Conservation (phyloP, 30 jellyfish, hydroid and myxozoan genomes). For the Calvadosia cruxmelitensis region DNA sequence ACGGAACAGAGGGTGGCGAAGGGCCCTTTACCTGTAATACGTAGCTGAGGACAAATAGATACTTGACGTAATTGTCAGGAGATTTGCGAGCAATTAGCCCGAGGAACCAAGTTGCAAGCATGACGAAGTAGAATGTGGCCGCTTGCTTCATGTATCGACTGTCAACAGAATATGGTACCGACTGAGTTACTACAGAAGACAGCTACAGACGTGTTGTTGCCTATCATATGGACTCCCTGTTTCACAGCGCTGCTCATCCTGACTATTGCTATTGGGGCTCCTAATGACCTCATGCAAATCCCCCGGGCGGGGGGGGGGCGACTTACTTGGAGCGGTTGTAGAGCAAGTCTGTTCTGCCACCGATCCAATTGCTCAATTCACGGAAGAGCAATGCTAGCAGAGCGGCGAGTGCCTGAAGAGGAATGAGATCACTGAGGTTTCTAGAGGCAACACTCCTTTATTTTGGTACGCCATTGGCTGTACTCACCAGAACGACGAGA, state of each 20-base stretch:
- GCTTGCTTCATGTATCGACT: slow-evolving; percentile 36
- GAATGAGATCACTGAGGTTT: too few relatives aligned
- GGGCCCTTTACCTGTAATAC: slow-evolving; percentile 22
- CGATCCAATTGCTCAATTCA: slow-evolving; percentile 54
- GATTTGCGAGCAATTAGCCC: slow-evolving; percentile 50
- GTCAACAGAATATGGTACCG: not conserved
- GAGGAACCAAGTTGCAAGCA: slow-evolving; percentile 34
- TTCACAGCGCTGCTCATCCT: too few relatives aligned
- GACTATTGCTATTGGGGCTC: too few relatives aligned
- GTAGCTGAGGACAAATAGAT: slow-evolving; percentile 28
- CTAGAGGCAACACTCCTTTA: too few relatives aligned
- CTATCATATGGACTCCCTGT: too few relatives aligned
- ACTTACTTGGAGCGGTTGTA: slow-evolving; percentile 33
- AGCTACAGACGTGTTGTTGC: too few relatives aligned
- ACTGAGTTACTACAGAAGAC: too few relatives aligned
- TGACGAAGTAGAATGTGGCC: not conserved
- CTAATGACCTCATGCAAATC: too few relatives aligned
- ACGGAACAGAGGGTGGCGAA: too few relatives aligned
- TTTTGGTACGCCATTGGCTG: not conserved
- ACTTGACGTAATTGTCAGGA: slow-evolving; percentile 5
- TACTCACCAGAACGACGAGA: slow-evolving; percentile 18
- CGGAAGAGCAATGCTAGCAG: slow-evolving; percentile 14
- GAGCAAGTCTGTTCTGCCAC: slow-evolving; percentile 24
- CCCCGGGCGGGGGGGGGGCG: too few relatives aligned
- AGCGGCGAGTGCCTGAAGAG: slow-evolving; percentile 14